Base-by-base conservation (phyloP, 2,888 invertebrate genomes). In the Ochropleura leucogaster region DNA sequence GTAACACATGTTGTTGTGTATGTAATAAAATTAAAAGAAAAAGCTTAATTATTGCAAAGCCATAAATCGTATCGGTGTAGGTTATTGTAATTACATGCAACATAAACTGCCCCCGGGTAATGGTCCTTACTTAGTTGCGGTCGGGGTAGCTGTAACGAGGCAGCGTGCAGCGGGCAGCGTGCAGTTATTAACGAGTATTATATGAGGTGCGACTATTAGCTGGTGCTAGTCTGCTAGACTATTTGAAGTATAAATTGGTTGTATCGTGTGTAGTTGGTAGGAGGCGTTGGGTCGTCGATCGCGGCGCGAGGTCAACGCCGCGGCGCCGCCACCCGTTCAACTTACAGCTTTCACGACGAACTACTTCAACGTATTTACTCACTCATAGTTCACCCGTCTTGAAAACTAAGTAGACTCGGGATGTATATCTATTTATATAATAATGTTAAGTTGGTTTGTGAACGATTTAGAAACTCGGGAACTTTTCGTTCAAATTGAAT, bases 261-360 rank as follows among this genome's bases (percentile, higher is more conserved):
- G 74, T 85, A 85, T 87, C 51, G 85, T 79, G 79, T 83, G 80
- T 87, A 87, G 88, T 86, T 88, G 87, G 86, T 88, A 81, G 77
- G 85, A 75, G 80, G 83, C 86, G 85, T 77, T 92, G 90, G 96
- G 96, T 96, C 96, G 95, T 94, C 95, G 95, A 85, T 93, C 96
- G 94, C 93, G 77, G 75, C 86, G 87, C 85, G 93, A 93, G 96
- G 96, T 96, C 96, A 95, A 83, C 95, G 95, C 90, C 94, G 94
- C 92, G 91, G 87, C 91, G 90, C 89, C 85, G 80, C 85, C 79
- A 83, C 80, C 74, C 80, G 82, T 75, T 66, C 81, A 84, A 83
- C 86, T 86, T 85, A 82, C 86, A 87, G 90, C 93, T 93, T 93
- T 92, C 92, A 90, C 91, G 90, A 86, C 86, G 88, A 80, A 85